phyloP scores from a whole-genome alignment of 2,113 vertebrate genomes.

The Gavialis gangeticus region DNA sequence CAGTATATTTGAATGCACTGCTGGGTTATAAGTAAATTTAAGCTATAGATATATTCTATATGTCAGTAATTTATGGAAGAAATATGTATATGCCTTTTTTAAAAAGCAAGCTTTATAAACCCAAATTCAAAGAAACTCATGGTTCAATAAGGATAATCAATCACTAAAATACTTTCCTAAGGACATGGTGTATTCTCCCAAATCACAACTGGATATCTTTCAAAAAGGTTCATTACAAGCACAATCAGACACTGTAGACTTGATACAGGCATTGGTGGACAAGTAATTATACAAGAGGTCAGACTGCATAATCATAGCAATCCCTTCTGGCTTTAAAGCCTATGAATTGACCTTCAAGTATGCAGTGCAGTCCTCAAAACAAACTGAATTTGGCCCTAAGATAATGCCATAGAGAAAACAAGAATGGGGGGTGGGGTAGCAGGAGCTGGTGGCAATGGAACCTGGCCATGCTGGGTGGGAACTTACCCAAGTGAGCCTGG shows the following conservation, averaged over 20 bases:
- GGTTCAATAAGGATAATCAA: not conserved
- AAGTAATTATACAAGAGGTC: not conserved
- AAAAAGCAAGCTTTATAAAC: not conserved
- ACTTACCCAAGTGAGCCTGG: too few species aligned
- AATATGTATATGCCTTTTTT: not conserved
- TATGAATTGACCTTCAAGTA: not conserved
- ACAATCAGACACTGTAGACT: not conserved
- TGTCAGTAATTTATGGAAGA: not conserved
- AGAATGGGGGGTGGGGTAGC: not conserved
- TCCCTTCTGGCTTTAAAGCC: not conserved
- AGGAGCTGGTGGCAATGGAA: too few species aligned
- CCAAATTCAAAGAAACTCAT: not conserved
- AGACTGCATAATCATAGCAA: not conserved
- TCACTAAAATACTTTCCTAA: not conserved
- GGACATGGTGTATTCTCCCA: not conserved
- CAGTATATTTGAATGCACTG: too few species aligned
- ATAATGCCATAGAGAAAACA: not conserved
- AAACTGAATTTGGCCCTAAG: not conserved
- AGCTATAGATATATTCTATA: not conserved
- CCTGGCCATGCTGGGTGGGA: too few species aligned
- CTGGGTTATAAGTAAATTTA: not conserved
- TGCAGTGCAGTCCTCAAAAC: not conserved
- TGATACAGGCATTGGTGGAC: not conserved
- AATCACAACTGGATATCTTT: not conserved
- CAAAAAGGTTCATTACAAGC: not conserved